Base-by-base conservation (phyloP, 2,797 vertebrate genomes). In the Rhyacichthys aspro region DNA sequence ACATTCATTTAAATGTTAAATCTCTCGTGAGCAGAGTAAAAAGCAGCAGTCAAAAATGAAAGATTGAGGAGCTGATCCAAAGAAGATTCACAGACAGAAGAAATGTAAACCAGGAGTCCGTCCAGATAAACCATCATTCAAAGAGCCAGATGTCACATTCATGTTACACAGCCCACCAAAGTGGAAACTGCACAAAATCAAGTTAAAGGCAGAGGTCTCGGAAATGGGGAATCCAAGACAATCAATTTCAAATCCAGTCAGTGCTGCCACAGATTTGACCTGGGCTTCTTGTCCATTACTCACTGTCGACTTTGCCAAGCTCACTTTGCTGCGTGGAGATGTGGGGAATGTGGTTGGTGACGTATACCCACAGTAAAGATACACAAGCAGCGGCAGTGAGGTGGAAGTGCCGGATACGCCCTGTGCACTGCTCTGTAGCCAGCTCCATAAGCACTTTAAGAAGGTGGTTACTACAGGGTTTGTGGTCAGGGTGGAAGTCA, bases 401-500 rank as follows among this genome's bases (percentile, higher is more conserved):
- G 62, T 78, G 70, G 43, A 75, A 64, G 65, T 14, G 37, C 59
- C 67, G 80, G 81, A 76, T 48, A 81, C 79, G 64, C 80, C 84
- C 84, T 72, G 69, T 62, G 69, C 67, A 76, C 9, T n/a, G 74
- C 71, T 78, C 74, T 70, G 70, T 63, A 66, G 69, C 76, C 76
- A 78, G 83, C 66, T 84, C 75, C 75, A 28, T 28, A 11, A 78
- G 70, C 70, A 78, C 72, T 79, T 78, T 70, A 81, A 55, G 58
- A 57, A 47, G 52, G 66, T 69, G 64, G 70, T 70, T 47, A 75
- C 39, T 52, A 62, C 46, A 66, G 67, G 68, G 66, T 73, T 79
- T 85, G 82, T 81, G 85, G 85, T 85, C 74, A 74, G 71, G 70
- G 76, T 54, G 61, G 70, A 83, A 44, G 23, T 28, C 23, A 28